Evolutionary conservation across 2,113 vertebrate genomes (phyloP).

Genomic region (Speoplatyrhinus poulsoni): DNA sequence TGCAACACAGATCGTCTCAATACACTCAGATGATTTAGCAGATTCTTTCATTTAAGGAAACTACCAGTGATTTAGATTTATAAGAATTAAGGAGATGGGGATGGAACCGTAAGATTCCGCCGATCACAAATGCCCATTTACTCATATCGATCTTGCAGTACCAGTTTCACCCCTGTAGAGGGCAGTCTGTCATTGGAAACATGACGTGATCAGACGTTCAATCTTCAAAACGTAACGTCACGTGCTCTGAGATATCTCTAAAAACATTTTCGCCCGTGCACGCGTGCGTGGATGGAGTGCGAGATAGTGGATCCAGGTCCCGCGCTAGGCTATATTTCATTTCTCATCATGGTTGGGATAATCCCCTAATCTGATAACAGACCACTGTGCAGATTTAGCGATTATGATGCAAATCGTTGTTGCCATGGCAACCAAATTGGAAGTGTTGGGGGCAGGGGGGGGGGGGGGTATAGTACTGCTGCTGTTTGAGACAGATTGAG

Average conservation of each 20-base stretch:
- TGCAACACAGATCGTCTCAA: too few relatives aligned
- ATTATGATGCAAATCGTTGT: conserved; percentile 68
- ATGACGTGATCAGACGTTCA: background rate
- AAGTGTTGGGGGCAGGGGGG: background rate
- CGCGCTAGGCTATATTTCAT: conserved; percentile 51
- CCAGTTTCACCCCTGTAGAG: conserved; percentile 21
- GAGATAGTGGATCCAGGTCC: conserved; percentile 32
- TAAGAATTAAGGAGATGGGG: too few relatives aligned
- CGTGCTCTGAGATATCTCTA: too few relatives aligned
- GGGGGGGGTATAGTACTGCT: conserved; percentile 8
- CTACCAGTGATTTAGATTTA: too few relatives aligned
- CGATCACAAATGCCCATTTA: too few relatives aligned
- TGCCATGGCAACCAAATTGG: conserved; percentile 64
- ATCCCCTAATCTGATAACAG: conserved; percentile 75
- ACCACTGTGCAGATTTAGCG: conserved; percentile 67
- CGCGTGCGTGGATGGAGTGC: background rate
- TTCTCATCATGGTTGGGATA: conserved; percentile 67
- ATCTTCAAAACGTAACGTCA: too few relatives aligned
- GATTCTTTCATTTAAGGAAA: too few relatives aligned
- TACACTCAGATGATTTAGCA: too few relatives aligned
- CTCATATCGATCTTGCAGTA: background rate
- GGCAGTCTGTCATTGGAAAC: conserved; percentile 37
- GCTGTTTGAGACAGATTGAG: background rate
- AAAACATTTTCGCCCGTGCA: background rate
- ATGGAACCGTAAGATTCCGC: too few relatives aligned